These are phyloP conservation scores for Bellardia pandia DNA, from an alignment of 2,888 invertebrate species.

Conservation along the genomic window DNA sequence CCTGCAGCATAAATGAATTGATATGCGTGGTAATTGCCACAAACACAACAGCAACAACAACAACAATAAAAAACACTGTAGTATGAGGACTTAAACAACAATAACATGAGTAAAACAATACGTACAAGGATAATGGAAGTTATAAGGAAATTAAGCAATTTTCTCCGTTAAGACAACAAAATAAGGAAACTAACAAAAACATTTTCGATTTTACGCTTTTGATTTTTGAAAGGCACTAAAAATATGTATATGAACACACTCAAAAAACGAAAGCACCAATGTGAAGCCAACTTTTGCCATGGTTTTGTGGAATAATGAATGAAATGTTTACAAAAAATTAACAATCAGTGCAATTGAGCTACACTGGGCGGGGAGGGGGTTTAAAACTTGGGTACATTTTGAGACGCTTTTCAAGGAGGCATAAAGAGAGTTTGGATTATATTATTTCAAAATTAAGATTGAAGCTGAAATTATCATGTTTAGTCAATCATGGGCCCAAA, in stretches of 20 bases:
- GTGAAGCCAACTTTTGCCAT: neutral
- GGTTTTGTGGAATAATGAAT: neutral
- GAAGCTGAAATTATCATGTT: no score
- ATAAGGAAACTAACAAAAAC: slow-evolving; percentile 33
- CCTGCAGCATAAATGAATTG: slow-evolving; percentile 77
- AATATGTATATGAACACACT: neutral
- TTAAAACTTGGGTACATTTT: neutral
- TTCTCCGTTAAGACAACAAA: slow-evolving; percentile 57
- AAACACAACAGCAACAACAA: slow-evolving; percentile 49
- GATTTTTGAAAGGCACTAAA: slow-evolving; percentile 57
- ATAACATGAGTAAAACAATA: slow-evolving; percentile 9
- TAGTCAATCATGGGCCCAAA: no score
- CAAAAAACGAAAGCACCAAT: neutral
- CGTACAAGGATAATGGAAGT: slow-evolving; percentile 55
- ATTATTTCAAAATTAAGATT: no score
- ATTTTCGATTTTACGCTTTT: slow-evolving; percentile 69
- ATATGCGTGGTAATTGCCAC: slow-evolving; percentile 77
- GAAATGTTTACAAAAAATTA: slow-evolving; percentile 35
- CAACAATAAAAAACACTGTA: slow-evolving; percentile 59
- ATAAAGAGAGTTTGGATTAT: no score
- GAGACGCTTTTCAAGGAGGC: no score
- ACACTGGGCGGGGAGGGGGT: neutral
- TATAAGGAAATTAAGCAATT: slow-evolving; percentile 64
- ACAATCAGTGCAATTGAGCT: neutral
- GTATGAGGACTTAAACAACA: slow-evolving; percentile 74